Conservation (phyloP, 2,888 invertebrate genomes). For the Zhuqinia jingwanae region DNA sequence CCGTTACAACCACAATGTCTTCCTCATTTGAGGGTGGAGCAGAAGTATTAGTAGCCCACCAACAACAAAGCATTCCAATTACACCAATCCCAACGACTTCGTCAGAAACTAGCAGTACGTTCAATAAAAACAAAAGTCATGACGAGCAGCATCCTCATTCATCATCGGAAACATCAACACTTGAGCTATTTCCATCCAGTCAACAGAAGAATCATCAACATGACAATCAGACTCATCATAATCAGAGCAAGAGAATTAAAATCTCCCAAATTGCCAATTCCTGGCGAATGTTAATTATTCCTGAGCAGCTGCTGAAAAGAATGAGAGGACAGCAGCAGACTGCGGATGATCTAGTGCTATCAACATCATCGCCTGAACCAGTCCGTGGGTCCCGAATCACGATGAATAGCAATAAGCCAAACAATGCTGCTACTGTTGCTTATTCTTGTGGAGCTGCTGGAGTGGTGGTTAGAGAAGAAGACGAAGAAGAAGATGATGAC, state of each 20-base stretch:
- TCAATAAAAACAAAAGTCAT: conserved; percentile 31
- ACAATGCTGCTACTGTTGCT: not conserved
- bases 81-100: conserved; percentile 59
- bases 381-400: no score
- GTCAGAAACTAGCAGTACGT: no score
- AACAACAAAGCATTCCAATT: conserved; percentile 35
- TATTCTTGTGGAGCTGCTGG: not conserved
- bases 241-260: no score
- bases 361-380: no score
- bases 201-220: not conserved
- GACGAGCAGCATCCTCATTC: not conserved
- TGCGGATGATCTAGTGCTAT: not conserved
- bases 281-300: conserved; percentile 64
- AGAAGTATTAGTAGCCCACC: no score
- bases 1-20: not conserved
- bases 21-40: no score
- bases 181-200: not conserved
- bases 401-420: not conserved
- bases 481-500: no score
- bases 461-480: not conserved
- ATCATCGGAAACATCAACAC: not conserved
- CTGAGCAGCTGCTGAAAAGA: conserved; percentile 41
- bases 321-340: conserved; percentile 14
- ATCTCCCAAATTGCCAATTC: not conserved
- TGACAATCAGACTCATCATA: no score